These are phyloP conservation scores for Cichlasoma orientale DNA, from an alignment of 2,797 vertebrate species.

Conservation along the genomic window DNA sequence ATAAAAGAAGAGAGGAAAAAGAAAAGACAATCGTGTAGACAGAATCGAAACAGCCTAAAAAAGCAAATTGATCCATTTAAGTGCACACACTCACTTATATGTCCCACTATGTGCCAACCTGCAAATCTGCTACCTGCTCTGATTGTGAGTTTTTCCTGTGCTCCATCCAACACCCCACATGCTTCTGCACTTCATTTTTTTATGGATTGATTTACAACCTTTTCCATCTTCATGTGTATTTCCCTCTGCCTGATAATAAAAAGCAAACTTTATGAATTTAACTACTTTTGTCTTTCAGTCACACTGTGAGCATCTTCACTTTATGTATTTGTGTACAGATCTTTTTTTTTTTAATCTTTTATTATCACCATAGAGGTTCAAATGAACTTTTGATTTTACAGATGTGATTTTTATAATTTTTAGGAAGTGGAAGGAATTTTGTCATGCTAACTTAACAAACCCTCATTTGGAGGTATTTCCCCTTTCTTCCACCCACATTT, in stretches of 20 bases:
- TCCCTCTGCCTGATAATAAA: not conserved
- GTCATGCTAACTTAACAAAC: constrained; percentile 7
- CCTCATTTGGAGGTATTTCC: constrained; percentile 13
- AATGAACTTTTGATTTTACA: not conserved
- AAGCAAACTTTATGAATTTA: not conserved
- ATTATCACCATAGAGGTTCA: not conserved
- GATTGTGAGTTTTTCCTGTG: not conserved
- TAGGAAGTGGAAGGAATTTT: constrained; percentile 18
- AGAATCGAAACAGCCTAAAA: not conserved
- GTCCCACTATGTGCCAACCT: not conserved
- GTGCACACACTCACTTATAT: not conserved
- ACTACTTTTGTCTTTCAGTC: not conserved
- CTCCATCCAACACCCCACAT: not conserved
- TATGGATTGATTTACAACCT: not conserved
- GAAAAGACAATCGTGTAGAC: not conserved
- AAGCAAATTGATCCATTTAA: not conserved
- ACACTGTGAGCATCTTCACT: not conserved
- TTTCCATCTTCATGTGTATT: not conserved
- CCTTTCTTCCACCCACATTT: constrained; percentile 4
- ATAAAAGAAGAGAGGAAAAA: not conserved
- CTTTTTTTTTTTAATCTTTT: not conserved
- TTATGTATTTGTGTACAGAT: not conserved
- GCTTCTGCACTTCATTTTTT: not conserved
- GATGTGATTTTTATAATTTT: not conserved
- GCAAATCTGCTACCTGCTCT: not conserved